Conservation (phyloP, 1,140 invertebrate genomes). For the Aphelinus certus region DNA sequence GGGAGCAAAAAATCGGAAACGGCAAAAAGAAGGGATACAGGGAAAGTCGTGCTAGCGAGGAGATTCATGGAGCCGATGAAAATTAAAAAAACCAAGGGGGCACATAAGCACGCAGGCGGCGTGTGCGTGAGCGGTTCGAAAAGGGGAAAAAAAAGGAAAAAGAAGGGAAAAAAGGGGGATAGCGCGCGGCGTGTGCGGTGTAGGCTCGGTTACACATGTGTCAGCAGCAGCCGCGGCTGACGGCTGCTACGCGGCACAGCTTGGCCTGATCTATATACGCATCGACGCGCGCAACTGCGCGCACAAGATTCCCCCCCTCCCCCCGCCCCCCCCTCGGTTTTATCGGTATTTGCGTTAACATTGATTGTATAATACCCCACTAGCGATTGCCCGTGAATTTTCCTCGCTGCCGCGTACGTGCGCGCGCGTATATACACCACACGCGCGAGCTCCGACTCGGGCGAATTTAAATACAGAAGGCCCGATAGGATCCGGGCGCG, state of each 20-base stretch:
- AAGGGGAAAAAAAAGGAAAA: background rate
- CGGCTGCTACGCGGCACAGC: background rate
- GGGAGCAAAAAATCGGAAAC: no score
- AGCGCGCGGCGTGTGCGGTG: background rate
- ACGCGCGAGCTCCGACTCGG: no score
- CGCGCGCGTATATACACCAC: no score
- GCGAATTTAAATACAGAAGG: background rate
- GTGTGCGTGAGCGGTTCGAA: no score
- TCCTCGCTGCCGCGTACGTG: no score
- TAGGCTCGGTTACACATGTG: conserved; percentile 47
- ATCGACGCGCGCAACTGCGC: conserved; percentile 50
- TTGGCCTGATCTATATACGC: conserved; percentile 50
- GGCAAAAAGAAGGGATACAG: no score
- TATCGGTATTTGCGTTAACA: no score
- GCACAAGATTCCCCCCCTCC: no score
- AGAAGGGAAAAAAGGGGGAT: background rate
- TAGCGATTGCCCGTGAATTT: no score
- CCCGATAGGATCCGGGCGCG: background rate
- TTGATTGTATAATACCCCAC: no score
- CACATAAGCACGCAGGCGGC: background rate
- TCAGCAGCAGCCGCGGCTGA: conserved; percentile 40
- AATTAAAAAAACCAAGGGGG: conserved; percentile 5
- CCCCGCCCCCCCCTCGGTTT: no score
- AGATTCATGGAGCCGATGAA: background rate
- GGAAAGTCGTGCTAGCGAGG: no score